Conservation (phyloP, 2,888 invertebrate genomes). For the Pristionchus exspectatus region DNA sequence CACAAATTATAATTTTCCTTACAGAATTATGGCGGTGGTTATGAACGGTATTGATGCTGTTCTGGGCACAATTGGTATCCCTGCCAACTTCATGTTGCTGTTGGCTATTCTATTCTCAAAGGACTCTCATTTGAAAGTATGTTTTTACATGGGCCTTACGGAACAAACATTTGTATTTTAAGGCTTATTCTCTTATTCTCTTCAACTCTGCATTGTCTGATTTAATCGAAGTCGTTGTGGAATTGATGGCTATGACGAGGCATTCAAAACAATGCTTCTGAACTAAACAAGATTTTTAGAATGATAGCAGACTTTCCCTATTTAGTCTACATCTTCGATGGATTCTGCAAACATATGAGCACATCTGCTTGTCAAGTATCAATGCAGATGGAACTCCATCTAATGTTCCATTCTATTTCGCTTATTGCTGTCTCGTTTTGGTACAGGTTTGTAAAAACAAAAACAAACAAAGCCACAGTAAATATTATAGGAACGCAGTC, state of each 20-base stretch:
- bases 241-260: constrained; percentile 24
- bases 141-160: background rate
- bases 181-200: constrained; percentile 37
- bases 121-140: background rate
- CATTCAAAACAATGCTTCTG: background rate
- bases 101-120: background rate
- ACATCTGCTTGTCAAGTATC: background rate
- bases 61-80: background rate
- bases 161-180: background rate
- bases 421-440: constrained; percentile 28
- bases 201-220: constrained; percentile 19
- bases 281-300: background rate
- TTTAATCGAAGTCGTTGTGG: background rate
- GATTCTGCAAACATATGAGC: background rate
- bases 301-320: constrained; percentile 25
- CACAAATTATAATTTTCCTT: background rate
- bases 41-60: background rate
- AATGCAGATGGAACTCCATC: constrained; percentile 25
- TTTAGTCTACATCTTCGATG: constrained; percentile 32
- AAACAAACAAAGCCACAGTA: background rate
- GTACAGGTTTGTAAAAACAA: background rate
- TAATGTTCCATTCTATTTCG: constrained; percentile 3
- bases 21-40: background rate
- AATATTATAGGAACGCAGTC: background rate
- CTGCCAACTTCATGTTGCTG: background rate